A percentile compares a stretch with the other conserved stretches of the same genome.
Conservation (phyloP, 2,888 invertebrate species). For the Morpho helenor region DNA sequence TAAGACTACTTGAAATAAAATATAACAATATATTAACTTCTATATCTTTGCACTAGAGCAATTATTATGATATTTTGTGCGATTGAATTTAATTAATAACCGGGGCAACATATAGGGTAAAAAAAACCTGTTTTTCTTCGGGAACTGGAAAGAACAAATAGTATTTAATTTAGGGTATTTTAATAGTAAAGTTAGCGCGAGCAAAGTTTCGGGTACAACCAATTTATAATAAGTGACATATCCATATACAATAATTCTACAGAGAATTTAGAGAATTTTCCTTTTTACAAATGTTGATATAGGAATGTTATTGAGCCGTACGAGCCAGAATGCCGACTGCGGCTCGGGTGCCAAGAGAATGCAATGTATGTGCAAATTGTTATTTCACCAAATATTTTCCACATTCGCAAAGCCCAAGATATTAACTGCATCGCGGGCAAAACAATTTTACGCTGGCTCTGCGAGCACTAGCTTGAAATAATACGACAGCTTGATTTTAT, state of each 20-base stretch:
- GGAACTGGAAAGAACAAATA: too few relatives aligned
- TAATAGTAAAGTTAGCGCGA: too few relatives aligned
- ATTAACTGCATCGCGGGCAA: constrained; percentile 30
- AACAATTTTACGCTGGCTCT: constrained; percentile 13
- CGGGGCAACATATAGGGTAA: too few relatives aligned
- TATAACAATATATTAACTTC: too few relatives aligned
- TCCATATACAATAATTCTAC: constrained; percentile 5
- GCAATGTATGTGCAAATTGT: constrained; percentile 39
- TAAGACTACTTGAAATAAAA: too few relatives aligned
- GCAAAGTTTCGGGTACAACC: too few relatives aligned
- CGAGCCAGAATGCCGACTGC: constrained; percentile 20
- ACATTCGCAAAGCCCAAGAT: constrained; percentile 34
- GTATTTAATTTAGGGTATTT: too few relatives aligned
- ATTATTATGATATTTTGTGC: too few relatives aligned
- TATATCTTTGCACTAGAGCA: too few relatives aligned
- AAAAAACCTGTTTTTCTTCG: too few relatives aligned
- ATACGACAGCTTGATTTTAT: constrained; percentile 3
- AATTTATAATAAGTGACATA: neutral
- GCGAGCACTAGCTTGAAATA: constrained; percentile 1
- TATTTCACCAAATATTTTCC: constrained; percentile 39
- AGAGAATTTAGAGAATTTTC: constrained; percentile 33
- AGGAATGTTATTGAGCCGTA: constrained; percentile 29
- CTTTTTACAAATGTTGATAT: constrained; percentile 24
- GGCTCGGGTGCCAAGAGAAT: constrained; percentile 34
- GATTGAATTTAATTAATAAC: too few relatives aligned